These are phyloP conservation scores for Vidua chalybeata DNA, from an alignment of 2,113 vertebrate genomes.

Conservation along the genomic window DNA sequence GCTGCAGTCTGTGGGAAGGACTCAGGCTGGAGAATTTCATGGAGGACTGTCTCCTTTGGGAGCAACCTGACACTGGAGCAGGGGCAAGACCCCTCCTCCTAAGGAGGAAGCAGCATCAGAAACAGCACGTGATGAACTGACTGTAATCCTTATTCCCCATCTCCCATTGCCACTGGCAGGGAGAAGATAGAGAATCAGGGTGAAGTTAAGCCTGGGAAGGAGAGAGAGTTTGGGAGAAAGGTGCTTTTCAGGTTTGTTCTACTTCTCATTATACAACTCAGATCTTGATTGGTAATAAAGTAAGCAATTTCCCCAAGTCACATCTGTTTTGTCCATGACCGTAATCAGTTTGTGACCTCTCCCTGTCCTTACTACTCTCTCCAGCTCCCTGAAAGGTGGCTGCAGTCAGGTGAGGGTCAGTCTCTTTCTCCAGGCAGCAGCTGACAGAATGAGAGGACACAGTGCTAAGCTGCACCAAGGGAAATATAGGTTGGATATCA, in stretches of 20 bases:
- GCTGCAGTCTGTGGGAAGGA: background rate
- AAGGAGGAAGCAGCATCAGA: background rate
- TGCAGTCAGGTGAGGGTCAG: background rate
- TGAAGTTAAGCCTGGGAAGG: background rate
- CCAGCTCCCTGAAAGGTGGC: fast-evolving
- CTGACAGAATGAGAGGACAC: background rate
- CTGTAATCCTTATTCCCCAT: background rate
- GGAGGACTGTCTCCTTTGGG: background rate
- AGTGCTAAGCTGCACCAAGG: background rate
- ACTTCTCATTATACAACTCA: background rate
- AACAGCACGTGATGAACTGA: background rate
- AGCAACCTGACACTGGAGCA: fast-evolving
- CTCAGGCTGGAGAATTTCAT: background rate
- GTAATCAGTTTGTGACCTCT: background rate
- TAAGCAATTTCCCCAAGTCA: background rate
- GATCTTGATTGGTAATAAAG: background rate
- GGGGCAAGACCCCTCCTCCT: background rate
- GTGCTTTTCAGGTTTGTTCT: background rate
- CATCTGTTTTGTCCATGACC: background rate
- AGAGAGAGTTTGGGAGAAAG: background rate
- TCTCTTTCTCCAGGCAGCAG: background rate
- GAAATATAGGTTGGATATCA: background rate
- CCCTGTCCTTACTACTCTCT: background rate
- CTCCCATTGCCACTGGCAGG: background rate
- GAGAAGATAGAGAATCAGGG: background rate